These are phyloP conservation scores for Brachystomella parvula DNA, from an alignment of 1,140 invertebrate species.

Conservation along the genomic window DNA sequence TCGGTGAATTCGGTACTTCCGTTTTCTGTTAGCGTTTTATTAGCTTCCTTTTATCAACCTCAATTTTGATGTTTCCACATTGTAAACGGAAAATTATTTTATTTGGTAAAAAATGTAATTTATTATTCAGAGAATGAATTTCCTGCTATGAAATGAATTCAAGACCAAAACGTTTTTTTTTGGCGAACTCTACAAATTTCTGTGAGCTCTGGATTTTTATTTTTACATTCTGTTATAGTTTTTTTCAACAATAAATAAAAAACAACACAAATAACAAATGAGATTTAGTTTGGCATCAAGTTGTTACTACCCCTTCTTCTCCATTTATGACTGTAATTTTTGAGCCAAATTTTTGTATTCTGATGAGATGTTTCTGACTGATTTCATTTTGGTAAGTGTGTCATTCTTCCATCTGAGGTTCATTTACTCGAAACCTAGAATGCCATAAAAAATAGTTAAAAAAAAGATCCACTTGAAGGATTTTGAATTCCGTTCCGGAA, in stretches of 20 bases:
- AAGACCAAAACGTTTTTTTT: no score
- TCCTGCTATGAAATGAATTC: no score
- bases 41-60: no score
- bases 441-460: background rate
- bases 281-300: background rate
- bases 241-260: slow-evolving; percentile 13
- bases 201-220: no score
- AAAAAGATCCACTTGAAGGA: background rate
- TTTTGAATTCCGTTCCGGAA: background rate
- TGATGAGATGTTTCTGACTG: background rate
- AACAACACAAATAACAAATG: background rate
- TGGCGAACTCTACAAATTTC: no score
- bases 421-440: background rate
- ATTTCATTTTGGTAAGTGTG: background rate
- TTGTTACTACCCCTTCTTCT: background rate
- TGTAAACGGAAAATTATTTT: no score
- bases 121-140: no score
- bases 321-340: background rate
- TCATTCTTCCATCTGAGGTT: background rate
- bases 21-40: no score
- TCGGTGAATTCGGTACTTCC: no score
- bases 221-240: background rate
- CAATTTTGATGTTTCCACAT: no score
- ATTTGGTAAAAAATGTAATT: no score
- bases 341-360: background rate